Evolutionary conservation across 2,113 vertebrate species (phyloP), one percentile per base, ranked within the genome.

Genomic region (Ciconia maguari): DNA sequence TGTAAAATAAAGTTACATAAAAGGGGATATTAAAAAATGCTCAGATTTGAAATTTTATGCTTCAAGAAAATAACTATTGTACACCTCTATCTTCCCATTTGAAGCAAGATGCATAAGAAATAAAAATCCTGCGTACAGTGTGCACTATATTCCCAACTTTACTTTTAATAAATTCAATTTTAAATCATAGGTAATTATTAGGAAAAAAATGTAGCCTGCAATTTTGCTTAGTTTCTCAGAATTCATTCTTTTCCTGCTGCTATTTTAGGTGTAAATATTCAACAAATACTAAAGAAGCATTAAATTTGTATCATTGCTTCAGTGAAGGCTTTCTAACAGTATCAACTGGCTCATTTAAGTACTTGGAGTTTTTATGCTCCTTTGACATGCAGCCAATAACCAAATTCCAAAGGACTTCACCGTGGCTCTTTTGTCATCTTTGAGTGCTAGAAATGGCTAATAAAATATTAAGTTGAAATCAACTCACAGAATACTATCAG

Each of bases 301-400:
- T 83, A 62, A 11, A 62, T 90, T 55, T 42, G 12, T 83, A 58
- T 57, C 34, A 26, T 12, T 46, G 60, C 29, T 83, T 83, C 51
- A 72, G 55, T 57, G 69, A 58, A 81, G 77, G 42, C n/a, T 41
- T 91, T 90, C 71, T 92, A 76, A 93, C 84, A 61, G 22, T 62
- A 83, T 83, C 74, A 93, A 26, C 72, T 64, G 69, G 5, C 44
- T 86, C n/a, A 29, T 64, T 74, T 75, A 75, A 94, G 79, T 78
- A 75, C 82, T 89, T 54, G 55, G 42, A 74, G 51, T 7, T 88
- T 60, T 85, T 68, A 52, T 72, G 61, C n/a, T 94, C 7, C 87
- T 95, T 83, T 97, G 94, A 94, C 81, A 10, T 11, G 41, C 87
- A 94, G 93, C 91, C 93, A 97, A 58, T 44, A 87, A 42, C 16